Evolutionary conservation across 2,113 vertebrate genomes (phyloP), one percentile per base, ranked within the genome.

Genomic region (Pipa parva): DNA sequence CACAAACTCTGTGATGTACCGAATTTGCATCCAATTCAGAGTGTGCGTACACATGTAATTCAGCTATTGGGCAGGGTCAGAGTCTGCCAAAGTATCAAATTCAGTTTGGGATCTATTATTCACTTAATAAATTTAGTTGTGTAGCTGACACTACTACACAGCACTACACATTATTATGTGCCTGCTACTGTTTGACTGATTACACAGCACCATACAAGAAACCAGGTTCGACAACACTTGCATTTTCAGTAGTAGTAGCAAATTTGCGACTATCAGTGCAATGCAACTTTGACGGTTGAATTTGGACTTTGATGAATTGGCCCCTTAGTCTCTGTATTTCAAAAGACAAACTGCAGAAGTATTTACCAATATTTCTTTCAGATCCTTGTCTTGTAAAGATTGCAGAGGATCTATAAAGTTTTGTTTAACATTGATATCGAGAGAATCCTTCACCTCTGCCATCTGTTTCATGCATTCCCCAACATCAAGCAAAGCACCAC

Each of bases 361-460:
- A 77, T 86, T 84, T 78, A 98, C 95, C 87, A 81, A 89, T 73
- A 98, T 97, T 83, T 98, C 95, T 78, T 88, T 97, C 42, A 98
- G 84, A 74, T 98, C 95, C 83, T 97, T 97, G 69, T 97, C 95
- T 72, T 98, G 94, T 25, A 97, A 52, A 52, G 86, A 84, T 77
- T 97, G 95, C 49, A 98, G 82, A 1, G 95, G 94, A 69, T 97
- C 93, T 28, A 98, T 90, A 69, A 97, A 96, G 71, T 94, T 97
- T 72, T 96, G 93, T 74, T 97, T 97, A 70, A 98, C 94, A 0
- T 78, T 91, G 75, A 97, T 96, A 80, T 98, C 95, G 28, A 98
- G 88, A 0, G 90, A 92, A 59, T 97, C 94, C 63, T 97, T 98
- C 75, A 97, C 90, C 21, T 97, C 93, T 0, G 89, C 92, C 93